These are phyloP conservation scores for Temnothorax curvispinosus DNA, from an alignment of 1,140 invertebrate genomes.

Conservation along the genomic window DNA sequence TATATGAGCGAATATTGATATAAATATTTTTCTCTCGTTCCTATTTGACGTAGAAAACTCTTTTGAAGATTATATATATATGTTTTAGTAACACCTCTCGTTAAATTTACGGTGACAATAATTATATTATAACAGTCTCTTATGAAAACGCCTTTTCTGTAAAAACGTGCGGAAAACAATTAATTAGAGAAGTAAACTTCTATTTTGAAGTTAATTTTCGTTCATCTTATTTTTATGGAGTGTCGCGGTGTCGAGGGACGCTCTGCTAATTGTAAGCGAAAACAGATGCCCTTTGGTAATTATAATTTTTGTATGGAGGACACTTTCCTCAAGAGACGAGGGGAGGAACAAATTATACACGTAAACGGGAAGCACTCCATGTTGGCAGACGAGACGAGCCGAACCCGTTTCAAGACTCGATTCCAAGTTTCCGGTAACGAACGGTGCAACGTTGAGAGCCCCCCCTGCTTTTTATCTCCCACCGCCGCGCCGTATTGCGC, in stretches of 20 bases:
- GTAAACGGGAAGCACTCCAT: conserved; percentile 45
- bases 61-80: neutral
- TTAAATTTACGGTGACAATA: conserved; percentile 17
- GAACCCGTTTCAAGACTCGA: conserved; percentile 60
- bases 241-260: neutral
- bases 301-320: conserved; percentile 36
- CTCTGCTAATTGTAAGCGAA: neutral
- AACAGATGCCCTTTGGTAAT: conserved; percentile 44
- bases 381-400: conserved; percentile 19
- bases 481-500: no score
- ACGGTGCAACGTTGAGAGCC: conserved; percentile 34
- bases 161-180: conserved; percentile 24
- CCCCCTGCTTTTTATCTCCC: conserved; percentile 35
- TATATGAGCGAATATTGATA: neutral
- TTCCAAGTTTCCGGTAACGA: conserved; percentile 46
- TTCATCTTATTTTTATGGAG: conserved; percentile 10
- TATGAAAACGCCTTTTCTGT: neutral
- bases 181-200: neutral
- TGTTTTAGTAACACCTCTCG: neutral
- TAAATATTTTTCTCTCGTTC: neutral
- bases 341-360: conserved; percentile 51
- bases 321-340: conserved; percentile 21
- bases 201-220: conserved; percentile 33
- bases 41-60: neutral
- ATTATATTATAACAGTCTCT: neutral